Evolutionary conservation across 1,140 invertebrate genomes (phyloP).

Genomic region (Zaprionus vittiger): DNA sequence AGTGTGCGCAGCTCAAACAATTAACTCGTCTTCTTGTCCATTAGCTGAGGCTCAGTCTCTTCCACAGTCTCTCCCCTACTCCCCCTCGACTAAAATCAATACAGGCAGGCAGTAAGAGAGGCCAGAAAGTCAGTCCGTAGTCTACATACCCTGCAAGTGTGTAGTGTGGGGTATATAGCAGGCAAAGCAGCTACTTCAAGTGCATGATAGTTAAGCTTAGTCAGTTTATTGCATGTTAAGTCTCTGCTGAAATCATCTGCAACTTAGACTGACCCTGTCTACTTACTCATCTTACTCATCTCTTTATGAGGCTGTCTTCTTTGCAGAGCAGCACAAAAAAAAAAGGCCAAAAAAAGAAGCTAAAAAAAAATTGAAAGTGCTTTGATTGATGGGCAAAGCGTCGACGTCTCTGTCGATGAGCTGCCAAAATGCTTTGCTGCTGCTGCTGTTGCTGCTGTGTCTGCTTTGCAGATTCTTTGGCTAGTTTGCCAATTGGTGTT

Average conservation of each 20-base stretch:
- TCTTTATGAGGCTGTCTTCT: neutral
- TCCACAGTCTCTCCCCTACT: neutral
- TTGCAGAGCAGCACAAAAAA: conserved; percentile 40
- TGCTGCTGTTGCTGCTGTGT: conserved; percentile 2
- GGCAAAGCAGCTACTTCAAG: neutral
- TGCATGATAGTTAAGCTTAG: neutral
- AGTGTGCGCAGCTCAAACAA: conserved; percentile 68
- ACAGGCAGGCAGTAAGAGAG: neutral
- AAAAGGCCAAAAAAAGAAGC: conserved; percentile 10
- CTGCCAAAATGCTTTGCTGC: conserved; percentile 4
- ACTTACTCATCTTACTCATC: too few species aligned
- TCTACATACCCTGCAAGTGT: neutral
- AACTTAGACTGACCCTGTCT: too few species aligned
- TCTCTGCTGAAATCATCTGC: too few species aligned
- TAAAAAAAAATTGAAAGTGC: conserved; percentile 79
- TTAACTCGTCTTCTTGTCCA: conserved; percentile 77
- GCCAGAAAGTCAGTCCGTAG: neutral
- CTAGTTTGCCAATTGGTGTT: conserved; percentile 48
- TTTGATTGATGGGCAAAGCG: conserved; percentile 77
- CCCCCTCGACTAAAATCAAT: conserved; percentile 43
- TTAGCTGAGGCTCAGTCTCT: conserved; percentile 41
- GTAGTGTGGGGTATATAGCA: neutral
- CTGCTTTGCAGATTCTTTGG: conserved; percentile 11
- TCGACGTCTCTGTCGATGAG: conserved; percentile 49
- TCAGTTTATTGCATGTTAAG: neutral